Evolutionary conservation across 2,888 invertebrate species (phyloP).

Genomic region (Sericinus montela): DNA sequence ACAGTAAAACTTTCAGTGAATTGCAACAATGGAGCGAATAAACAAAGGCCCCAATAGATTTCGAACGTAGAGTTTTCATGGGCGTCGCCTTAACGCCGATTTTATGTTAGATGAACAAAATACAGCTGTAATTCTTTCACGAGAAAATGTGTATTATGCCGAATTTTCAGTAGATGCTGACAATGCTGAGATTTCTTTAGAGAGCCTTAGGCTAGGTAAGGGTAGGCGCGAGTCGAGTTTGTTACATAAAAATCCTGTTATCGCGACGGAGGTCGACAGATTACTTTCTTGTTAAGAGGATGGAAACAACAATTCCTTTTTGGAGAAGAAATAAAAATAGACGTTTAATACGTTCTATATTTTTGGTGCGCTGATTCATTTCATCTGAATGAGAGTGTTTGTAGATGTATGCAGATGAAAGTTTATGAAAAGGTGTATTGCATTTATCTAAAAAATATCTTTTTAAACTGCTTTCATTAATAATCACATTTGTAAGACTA

Average conservation of each 20-base stretch:
- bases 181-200: conserved; percentile 69
- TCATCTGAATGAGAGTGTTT: too few species aligned
- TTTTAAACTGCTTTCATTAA: too few species aligned
- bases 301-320: conserved; percentile 73
- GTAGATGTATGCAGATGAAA: too few species aligned
- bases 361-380: neutral
- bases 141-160: conserved; percentile 72
- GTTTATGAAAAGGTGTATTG: too few species aligned
- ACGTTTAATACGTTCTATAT: conserved; percentile 32
- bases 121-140: conserved; percentile 72
- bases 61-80: conserved; percentile 55
- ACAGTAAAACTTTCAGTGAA: conserved; percentile 69
- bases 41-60: conserved; percentile 61
- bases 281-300: conserved; percentile 78
- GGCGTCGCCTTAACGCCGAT: conserved; percentile 68
- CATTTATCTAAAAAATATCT: too few species aligned
- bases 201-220: conserved; percentile 73
- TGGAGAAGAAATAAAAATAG: conserved; percentile 63
- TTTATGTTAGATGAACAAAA: conserved; percentile 72
- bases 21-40: conserved; percentile 67
- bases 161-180: conserved; percentile 72
- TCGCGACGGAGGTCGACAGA: conserved; percentile 74
- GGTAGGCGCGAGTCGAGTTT: conserved; percentile 74
- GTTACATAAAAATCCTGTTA: conserved; percentile 78
- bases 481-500: too few species aligned